Percentiles rank a stretch among this genome's conserved stretches.
phyloP scores from a whole-genome alignment of 2,113 vertebrate species.

The Peucedramus taeniatus region DNA sequence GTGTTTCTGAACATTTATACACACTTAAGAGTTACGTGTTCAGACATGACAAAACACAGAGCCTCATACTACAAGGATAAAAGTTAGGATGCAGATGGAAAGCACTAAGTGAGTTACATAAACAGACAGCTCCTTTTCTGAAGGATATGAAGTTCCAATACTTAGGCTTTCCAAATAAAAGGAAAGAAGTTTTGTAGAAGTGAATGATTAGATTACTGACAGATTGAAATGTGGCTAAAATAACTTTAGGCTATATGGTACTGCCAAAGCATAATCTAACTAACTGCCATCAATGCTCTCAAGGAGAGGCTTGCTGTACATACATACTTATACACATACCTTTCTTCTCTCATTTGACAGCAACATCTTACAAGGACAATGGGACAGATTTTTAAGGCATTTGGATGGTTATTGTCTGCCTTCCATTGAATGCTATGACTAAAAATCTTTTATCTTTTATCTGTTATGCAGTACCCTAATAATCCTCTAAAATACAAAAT shows the following conservation, averaged over 20 bases:
- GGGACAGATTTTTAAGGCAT: not conserved
- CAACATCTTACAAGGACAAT: not conserved
- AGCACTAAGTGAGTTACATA: not conserved
- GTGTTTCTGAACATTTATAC: not conserved
- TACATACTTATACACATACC: not conserved
- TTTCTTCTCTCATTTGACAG: not conserved
- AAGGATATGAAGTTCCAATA: not conserved
- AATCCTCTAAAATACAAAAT: not conserved
- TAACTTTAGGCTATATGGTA: not conserved
- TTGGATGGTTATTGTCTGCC: not conserved
- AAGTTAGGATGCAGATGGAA: not conserved
- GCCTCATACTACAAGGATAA: not conserved
- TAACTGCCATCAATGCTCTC: not conserved
- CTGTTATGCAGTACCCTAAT: not conserved
- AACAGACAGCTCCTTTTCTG: not conserved
- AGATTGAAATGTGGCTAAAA: not conserved
- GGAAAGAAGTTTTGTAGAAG: not conserved
- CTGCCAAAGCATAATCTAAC: not conserved
- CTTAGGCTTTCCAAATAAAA: not conserved
- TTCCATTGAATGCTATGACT: not conserved
- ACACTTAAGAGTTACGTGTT: accelerated
- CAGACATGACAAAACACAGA: not conserved
- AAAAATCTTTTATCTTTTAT: not conserved
- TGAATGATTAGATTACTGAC: not conserved
- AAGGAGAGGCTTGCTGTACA: not conserved